phyloP scores from a whole-genome alignment of 2,797 vertebrate genomes.

The Myotis planiceps region DNA sequence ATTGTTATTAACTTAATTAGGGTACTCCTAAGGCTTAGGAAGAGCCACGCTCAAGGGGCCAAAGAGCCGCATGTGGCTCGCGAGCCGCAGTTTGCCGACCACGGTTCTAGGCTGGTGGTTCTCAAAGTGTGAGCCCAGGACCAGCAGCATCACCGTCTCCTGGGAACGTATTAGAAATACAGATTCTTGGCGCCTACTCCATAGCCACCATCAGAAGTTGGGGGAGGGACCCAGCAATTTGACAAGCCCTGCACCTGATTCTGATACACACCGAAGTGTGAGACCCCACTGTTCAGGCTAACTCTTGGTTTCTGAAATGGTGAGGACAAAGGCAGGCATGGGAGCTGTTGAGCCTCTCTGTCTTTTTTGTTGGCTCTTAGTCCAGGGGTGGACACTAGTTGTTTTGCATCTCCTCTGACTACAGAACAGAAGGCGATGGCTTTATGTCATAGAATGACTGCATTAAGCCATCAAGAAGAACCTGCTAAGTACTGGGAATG shows the following conservation, averaged over 20 bases:
- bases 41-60: too few species aligned
- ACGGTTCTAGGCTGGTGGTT: neutral
- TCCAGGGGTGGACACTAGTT: neutral
- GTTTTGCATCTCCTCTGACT: neutral
- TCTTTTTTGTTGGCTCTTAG: neutral
- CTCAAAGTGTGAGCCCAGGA: neutral
- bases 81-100: too few species aligned
- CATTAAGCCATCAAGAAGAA: neutral
- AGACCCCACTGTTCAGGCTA: neutral
- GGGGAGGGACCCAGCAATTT: neutral
- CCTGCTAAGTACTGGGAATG: neutral
- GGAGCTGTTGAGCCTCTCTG: neutral
- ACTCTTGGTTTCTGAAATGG: neutral
- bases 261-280: neutral
- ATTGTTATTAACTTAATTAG: too few species aligned
- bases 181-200: neutral
- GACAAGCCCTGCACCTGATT: neutral
- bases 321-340: accelerated
- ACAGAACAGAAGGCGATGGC: neutral
- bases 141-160: neutral
- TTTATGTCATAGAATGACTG: neutral
- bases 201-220: neutral
- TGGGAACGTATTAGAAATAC: neutral
- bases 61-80: too few species aligned
- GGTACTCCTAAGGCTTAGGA: too few species aligned